These are phyloP conservation scores for Trileptium ribeirensis DNA, from an alignment of 2,888 invertebrate genomes.

Conservation along the genomic window DNA sequence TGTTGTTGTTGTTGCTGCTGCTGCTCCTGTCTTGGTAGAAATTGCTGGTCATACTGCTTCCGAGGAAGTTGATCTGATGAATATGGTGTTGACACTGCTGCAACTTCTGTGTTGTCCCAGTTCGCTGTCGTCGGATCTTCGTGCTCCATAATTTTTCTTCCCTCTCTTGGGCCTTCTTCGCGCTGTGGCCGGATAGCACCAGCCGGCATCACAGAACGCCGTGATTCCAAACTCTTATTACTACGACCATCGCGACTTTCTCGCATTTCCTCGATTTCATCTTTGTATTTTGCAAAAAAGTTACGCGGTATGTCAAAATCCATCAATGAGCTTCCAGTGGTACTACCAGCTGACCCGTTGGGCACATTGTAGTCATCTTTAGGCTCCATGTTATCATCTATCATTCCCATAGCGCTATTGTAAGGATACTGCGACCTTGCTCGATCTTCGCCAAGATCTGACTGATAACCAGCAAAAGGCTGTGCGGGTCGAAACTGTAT, in stretches of 20 bases:
- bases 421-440: no score
- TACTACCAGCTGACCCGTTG: no score
- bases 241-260: constrained; percentile 37
- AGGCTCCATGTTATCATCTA: no score
- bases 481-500: no score
- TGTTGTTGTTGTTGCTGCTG: not conserved
- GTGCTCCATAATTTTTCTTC: no score
- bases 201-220: not conserved
- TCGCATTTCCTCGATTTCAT: constrained; percentile 48
- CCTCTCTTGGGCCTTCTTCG: not conserved
- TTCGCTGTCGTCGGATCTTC: not conserved
- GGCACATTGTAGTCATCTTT: no score
- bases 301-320: constrained; percentile 2
- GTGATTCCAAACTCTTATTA: not conserved
- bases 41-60: not conserved
- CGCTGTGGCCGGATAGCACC: no score
- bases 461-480: no score
- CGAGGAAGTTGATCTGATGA: constrained; percentile 1
- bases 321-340: not conserved
- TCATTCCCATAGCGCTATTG: no score
- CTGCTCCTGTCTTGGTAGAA: no score
- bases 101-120: not conserved
- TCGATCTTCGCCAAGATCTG: no score
- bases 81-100: constrained; percentile 25
- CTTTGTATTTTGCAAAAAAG: constrained; percentile 48